phyloP scores from a whole-genome alignment of 2,888 invertebrate genomes.

The Pheosia tremula region DNA sequence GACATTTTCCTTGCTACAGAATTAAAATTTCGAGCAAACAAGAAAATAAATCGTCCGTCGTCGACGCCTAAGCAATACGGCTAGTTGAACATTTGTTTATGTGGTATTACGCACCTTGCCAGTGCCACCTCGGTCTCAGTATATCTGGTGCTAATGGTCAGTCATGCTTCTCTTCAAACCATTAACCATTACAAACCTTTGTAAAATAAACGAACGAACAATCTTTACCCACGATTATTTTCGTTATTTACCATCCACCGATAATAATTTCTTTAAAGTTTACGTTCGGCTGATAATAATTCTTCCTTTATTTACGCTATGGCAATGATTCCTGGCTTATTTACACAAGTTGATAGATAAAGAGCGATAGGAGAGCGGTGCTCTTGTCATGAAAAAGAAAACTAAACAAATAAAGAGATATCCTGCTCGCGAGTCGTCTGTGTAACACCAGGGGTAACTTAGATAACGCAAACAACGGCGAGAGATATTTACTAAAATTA shows the following conservation, averaged over 20 bases:
- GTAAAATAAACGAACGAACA: conserved; percentile 41
- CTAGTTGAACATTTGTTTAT: too few relatives aligned
- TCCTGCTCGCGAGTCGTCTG: conserved; percentile 59
- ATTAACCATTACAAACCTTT: conserved; percentile 14
- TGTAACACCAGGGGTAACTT: conserved; percentile 71
- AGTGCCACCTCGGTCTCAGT: not conserved
- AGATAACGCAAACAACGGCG: conserved; percentile 56
- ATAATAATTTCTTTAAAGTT: conserved; percentile 67
- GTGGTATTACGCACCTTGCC: too few relatives aligned
- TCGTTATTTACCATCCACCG: conserved; percentile 57
- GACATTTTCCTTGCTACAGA: too few relatives aligned
- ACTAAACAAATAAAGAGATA: conserved; percentile 69
- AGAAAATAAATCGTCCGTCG: too few relatives aligned
- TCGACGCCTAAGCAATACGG: too few relatives aligned
- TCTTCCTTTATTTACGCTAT: conserved; percentile 72
- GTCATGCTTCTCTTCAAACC: conserved; percentile 9
- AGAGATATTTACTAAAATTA: conserved; percentile 36
- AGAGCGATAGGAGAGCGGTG: conserved; percentile 71
- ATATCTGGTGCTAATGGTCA: conserved; percentile 6
- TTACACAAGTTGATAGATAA: conserved; percentile 77
- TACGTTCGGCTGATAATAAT: conserved; percentile 71
- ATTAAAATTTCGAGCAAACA: too few relatives aligned
- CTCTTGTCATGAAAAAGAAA: conserved; percentile 71
- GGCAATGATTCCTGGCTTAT: conserved; percentile 69
- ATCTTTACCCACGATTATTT: conserved; percentile 51